These are phyloP conservation scores for Zaprionus obscuricornis DNA, from an alignment of 2,888 invertebrate species.

Conservation along the genomic window DNA sequence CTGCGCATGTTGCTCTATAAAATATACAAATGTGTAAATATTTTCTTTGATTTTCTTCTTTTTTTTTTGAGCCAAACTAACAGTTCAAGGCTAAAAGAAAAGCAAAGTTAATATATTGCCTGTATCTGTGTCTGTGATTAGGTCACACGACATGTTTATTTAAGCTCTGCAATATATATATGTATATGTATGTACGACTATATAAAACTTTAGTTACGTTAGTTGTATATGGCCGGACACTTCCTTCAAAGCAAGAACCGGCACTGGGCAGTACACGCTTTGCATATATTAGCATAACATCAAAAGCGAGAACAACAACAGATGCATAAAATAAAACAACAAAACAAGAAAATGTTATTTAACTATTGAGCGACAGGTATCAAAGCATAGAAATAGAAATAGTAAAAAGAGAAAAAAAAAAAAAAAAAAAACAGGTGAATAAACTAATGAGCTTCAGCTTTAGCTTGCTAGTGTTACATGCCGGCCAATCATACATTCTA, in stretches of 20 bases:
- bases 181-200: not conserved
- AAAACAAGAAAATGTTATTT: conserved; percentile 21
- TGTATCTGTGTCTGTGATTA: too few species aligned
- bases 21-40: conserved; percentile 20
- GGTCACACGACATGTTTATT: too few species aligned
- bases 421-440: conserved; percentile 57
- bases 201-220: too few species aligned
- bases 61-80: too few species aligned
- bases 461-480: not conserved
- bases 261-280: conserved; percentile 65
- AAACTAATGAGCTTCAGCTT: conserved; percentile 64
- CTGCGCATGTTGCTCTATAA: conserved; percentile 28
- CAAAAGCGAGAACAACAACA: conserved; percentile 52
- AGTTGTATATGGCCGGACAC: conserved; percentile 26
- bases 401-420: conserved; percentile 8
- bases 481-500: too few species aligned
- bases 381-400: not conserved
- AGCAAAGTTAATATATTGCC: too few species aligned
- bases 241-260: conserved; percentile 57
- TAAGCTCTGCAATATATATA: not conserved
- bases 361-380: conserved; percentile 43
- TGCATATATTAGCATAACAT: conserved; percentile 69
- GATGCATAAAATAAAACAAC: conserved; percentile 7
- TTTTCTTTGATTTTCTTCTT: conserved; percentile 19
- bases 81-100: conserved; percentile 41